Evolutionary conservation across 1,140 invertebrate genomes (phyloP).

Genomic region (Brachionus asplanchnoidis): DNA sequence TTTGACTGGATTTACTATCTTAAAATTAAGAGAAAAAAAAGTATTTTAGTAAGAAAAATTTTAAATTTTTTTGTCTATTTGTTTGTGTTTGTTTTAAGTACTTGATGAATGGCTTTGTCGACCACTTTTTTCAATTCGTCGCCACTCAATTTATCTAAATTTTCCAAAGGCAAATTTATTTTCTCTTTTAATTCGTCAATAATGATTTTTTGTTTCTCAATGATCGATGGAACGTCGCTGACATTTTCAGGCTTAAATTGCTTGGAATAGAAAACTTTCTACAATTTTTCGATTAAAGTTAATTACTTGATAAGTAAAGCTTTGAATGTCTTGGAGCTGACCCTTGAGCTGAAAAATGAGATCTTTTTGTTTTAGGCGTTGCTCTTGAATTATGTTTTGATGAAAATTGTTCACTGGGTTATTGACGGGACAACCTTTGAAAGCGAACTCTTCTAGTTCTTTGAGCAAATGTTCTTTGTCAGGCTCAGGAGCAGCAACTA

Average conservation of each 20-base stretch:
- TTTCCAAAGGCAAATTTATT: slow-evolving; percentile 61
- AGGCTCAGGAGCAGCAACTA: slow-evolving; percentile 75
- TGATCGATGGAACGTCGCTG: too few species aligned
- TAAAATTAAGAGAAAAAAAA: slow-evolving; percentile 50
- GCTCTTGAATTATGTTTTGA: slow-evolving; percentile 64
- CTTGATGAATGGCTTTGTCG: slow-evolving; percentile 67
- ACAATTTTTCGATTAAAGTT: too few species aligned
- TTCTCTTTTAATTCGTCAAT: slow-evolving; percentile 73
- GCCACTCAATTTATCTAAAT: slow-evolving; percentile 54
- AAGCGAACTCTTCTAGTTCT: slow-evolving; percentile 93
- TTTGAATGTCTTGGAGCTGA: slow-evolving; percentile 87
- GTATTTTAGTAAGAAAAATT: too few species aligned
- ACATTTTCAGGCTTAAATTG: too few species aligned
- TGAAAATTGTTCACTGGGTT: slow-evolving; percentile 51
- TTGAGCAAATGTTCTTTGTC: slow-evolving; percentile 83
- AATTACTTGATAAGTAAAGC: slow-evolving; percentile 80
- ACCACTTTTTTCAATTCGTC: slow-evolving; percentile 76
- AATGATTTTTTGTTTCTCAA: slow-evolving; percentile 81
- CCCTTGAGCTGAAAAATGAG: slow-evolving; percentile 81
- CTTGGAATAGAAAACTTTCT: too few species aligned
- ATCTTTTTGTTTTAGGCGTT: slow-evolving; percentile 71
- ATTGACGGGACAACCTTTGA: slow-evolving; percentile 77
- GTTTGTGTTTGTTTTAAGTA: too few species aligned
- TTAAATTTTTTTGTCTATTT: too few species aligned
- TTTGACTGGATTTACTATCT: slow-evolving; percentile 86